Percentiles rank a stretch among this genome's conserved stretches.
Evolutionary conservation across 2,113 vertebrate species (phyloP).

Genomic region (Sisor rabdophorus): DNA sequence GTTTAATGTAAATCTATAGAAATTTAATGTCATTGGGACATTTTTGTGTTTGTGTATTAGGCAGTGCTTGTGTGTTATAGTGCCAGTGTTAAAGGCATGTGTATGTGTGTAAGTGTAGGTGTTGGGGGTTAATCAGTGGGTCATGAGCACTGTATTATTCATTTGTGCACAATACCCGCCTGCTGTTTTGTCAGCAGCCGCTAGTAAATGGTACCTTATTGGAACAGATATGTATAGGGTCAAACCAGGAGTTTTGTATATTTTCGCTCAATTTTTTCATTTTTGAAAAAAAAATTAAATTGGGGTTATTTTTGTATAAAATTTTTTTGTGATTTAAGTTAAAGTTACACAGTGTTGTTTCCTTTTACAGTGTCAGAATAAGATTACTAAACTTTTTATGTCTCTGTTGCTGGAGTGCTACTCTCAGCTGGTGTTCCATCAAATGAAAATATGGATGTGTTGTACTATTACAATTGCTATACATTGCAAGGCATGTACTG

Average conservation of each 20-base stretch:
- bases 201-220: conserved; percentile 13
- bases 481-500: neutral
- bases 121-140: conserved; percentile 26
- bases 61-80: neutral
- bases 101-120: conserved; percentile 2
- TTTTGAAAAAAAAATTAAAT: too few relatives aligned
- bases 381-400: neutral
- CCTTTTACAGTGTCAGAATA: neutral
- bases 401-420: neutral
- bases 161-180: conserved; percentile 26
- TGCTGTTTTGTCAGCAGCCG: conserved; percentile 23
- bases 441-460: neutral
- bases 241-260: conserved; percentile 4
- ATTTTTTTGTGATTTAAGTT: too few relatives aligned
- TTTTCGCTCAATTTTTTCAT: neutral
- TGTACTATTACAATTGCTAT: neutral
- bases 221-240: conserved; percentile 2
- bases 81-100: neutral
- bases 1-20: neutral
- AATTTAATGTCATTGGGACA: neutral
- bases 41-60: neutral
- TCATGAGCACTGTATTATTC: conserved; percentile 36
- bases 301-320: too few relatives aligned
- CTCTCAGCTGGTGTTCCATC: neutral
- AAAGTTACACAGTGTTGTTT: neutral